Evolutionary conservation across 1,140 invertebrate genomes (phyloP).

Genomic region (Dendrolimus kikuchii): DNA sequence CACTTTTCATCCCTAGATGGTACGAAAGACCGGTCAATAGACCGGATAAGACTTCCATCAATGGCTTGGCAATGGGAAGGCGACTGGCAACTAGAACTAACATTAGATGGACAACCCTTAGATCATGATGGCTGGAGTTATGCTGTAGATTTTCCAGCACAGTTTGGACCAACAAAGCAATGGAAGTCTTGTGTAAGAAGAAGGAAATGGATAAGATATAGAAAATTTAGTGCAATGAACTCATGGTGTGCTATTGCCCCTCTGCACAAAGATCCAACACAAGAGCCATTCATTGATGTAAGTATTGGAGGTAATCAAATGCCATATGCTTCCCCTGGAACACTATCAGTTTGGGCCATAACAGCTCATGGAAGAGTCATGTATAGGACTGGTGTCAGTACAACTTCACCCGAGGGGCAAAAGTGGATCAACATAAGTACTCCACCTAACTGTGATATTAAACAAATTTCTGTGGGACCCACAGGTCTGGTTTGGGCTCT

Average conservation of each 20-base stretch:
- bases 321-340: slow-evolving; percentile 81
- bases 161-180: slow-evolving; percentile 86
- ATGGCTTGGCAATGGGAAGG: slow-evolving; percentile 96
- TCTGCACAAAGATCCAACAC: slow-evolving; percentile 89
- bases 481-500: slow-evolving; percentile 90
- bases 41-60: slow-evolving; percentile 88
- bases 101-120: slow-evolving; percentile 88
- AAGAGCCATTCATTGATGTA: slow-evolving; percentile 84
- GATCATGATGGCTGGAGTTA: slow-evolving; percentile 96
- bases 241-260: slow-evolving; percentile 93
- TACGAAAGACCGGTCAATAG: slow-evolving; percentile 80
- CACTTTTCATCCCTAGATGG: slow-evolving; percentile 90
- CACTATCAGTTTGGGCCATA: slow-evolving; percentile 90
- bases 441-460: slow-evolving; percentile 83
- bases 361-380: slow-evolving; percentile 91
- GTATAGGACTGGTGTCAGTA: slow-evolving; percentile 85
- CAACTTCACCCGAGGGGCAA: slow-evolving; percentile 86
- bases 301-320: slow-evolving; percentile 88
- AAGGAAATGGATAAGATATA: slow-evolving; percentile 90
- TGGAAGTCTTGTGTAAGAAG: slow-evolving; percentile 94
- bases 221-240: slow-evolving; percentile 90
- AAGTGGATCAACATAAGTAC: slow-evolving; percentile 86
- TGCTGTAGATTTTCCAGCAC: slow-evolving; percentile 91
- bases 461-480: slow-evolving; percentile 86
- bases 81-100: slow-evolving; percentile 92